phyloP scores from a whole-genome alignment of 2,888 invertebrate genomes.

The Cephus runcator region DNA sequence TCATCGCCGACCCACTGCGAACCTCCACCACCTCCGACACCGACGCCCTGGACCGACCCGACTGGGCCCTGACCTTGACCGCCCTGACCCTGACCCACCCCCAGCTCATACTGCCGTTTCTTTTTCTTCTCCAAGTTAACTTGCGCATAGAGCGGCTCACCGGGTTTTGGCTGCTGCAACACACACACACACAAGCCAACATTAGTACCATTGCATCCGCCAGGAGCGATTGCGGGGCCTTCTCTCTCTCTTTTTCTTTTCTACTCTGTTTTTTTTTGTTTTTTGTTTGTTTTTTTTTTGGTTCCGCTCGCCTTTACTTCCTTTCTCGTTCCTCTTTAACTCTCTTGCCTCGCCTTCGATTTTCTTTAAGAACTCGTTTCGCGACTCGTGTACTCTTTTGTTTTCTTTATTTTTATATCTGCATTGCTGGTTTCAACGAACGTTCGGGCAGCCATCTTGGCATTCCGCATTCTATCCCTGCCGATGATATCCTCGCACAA shows the following conservation, averaged over 20 bases:
- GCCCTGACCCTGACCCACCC: constrained; percentile 60
- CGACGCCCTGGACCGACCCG: constrained; percentile 37
- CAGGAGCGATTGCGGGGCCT: constrained; percentile 10
- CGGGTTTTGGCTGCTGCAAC: constrained; percentile 68
- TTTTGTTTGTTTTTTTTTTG: background rate
- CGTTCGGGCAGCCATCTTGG: too few relatives aligned
- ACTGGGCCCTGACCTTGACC: constrained; percentile 41
- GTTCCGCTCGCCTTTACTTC: background rate
- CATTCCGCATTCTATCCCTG: too few relatives aligned
- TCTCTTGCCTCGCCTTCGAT: background rate
- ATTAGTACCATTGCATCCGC: constrained; percentile 35
- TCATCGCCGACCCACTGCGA: constrained; percentile 51
- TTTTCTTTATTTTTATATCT: constrained; percentile 7
- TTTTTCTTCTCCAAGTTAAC: constrained; percentile 74
- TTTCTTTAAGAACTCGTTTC: background rate
- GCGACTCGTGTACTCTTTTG: constrained; percentile 5
- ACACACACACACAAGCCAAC: constrained; percentile 57
- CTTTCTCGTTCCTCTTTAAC: background rate
- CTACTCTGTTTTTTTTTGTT: background rate
- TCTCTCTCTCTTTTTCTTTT: background rate
- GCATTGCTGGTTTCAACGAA: constrained; percentile 20
- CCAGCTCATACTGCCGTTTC: constrained; percentile 66
- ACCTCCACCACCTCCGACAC: constrained; percentile 36
- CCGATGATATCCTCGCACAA: too few relatives aligned
- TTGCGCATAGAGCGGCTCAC: constrained; percentile 74